Evolutionary conservation across 2,888 invertebrate species (phyloP), one percentile per base, ranked within the genome.

Genomic region (Erebia aethiops): DNA sequence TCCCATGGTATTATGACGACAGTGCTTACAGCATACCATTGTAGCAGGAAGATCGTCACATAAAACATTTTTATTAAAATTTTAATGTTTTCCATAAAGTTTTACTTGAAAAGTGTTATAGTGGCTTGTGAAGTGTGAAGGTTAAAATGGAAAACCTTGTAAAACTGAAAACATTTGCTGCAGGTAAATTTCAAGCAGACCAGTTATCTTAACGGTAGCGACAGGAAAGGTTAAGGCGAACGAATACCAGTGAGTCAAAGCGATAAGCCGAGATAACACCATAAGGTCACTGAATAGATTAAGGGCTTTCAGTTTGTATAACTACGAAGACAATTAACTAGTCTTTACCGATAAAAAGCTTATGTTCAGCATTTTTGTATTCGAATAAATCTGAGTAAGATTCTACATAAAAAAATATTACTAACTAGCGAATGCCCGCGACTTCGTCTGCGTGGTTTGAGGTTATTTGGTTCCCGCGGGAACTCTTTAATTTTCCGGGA

Each of bases 161-260:
- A 7, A 35, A 35, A 35, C 35, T 35, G 35, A 35, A 35, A 16
- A 63, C 35, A 16, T 63, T 63, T 35, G 52, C 51, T 26, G 61
- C 13, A 21, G 61, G 43, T 63, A 35, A 63, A 63, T 51, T 63
- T n/a, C 52, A n/a, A 52, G 57, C 52, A 11, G 54, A 52, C 26
- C 66, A 62, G 10, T 54, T 18, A 18, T 18, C 54, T 18, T 16
- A 54, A 54, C 54, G 10, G n/a, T 35, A 69, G 43, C 54, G 54
- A 64, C 64, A 67, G 67, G 49, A 51, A 74, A 70, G 74, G 72
- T 74, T 67, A 74, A 74, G 72, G 72, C 70, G 70, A 72, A 68
- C 49, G 52, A 66, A 61, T 72, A 52, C 70, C 72, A 70, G 67
- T 60, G 26, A 70, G 68, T 74, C 68, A 69, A 66, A 13, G 56